These are phyloP conservation scores for Symphodus melops DNA, from an alignment of 2,113 vertebrate species.

Conservation along the genomic window DNA sequence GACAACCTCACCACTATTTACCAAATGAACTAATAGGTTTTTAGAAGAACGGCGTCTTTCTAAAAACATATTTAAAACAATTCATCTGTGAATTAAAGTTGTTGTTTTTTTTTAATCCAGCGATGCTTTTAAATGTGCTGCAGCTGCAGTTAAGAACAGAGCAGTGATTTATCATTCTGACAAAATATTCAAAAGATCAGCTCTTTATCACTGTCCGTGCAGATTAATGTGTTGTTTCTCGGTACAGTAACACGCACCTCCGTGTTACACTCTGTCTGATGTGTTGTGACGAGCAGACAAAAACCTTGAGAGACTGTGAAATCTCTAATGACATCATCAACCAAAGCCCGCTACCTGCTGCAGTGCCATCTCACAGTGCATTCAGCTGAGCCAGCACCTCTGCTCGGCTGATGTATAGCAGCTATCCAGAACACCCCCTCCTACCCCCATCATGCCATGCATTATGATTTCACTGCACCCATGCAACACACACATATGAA, in stretches of 20 bases:
- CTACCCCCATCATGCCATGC: constrained; percentile 20
- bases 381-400: constrained; percentile 69
- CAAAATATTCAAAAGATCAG: no score
- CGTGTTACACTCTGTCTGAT: constrained; percentile 1
- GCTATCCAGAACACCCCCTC: constrained; percentile 28
- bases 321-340: constrained; percentile 72
- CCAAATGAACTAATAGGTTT: no score
- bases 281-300: constrained; percentile 10
- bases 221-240: no score
- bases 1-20: no score
- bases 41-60: no score
- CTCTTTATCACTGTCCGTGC: no score
- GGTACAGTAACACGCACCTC: not conserved
- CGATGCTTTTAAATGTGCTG: no score
- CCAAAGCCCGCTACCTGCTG: constrained; percentile 49
- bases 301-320: constrained; percentile 30
- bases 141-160: no score
- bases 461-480: constrained; percentile 48
- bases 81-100: no score
- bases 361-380: constrained; percentile 23
- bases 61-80: no score
- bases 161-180: no score
- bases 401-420: constrained; percentile 62
- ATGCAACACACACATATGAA: not conserved
- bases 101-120: no score